Evolutionary conservation across 2,888 invertebrate species (phyloP), one percentile per base, ranked within the genome.

Genomic region (Drosophila lutescens): DNA sequence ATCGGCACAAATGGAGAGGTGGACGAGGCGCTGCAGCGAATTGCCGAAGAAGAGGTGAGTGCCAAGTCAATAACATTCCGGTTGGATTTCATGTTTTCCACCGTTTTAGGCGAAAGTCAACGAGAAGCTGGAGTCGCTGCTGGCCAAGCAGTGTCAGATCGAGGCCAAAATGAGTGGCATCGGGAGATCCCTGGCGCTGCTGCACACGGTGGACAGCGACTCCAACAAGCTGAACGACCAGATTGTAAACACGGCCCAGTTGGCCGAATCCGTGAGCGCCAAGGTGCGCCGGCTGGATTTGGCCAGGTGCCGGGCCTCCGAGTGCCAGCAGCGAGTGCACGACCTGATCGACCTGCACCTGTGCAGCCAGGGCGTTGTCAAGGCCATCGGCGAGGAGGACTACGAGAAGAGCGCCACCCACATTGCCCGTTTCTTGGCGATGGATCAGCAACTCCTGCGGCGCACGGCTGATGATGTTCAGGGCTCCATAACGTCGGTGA

Each of bases 331-430:
- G 80, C 93, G 99, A 65, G 98, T 99, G 0, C 97, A 98, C 86
- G 99, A 99, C 91, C 94, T 99, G 41, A 95, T 99, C 67, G 99
- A 99, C 91, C 93, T 99, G 56, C 98, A 98, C 92, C 94, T 98
- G 63, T 99, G 99, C 91, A 98, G 98, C 53, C 97, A 98, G 91
- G 99, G 99, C n/a, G 99, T 99, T 0, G 96, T 98, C 77, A 95
- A 96, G 54, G 98, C 99, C 0, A 95, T 99, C 59, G 95, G 95
- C 76, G 97, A 97, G 80, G 98, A 99, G 92, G 98, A 99, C 91
- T 99, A 97, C 93, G 99, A 99, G 92, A 96, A 97, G 93, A 94
- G 98, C 59, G 99, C 99, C 12, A 97, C 95, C 0, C 99, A 99
- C 90, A 96, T 99, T 49, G 97, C 98, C 81, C 94, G 99, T 46